Evolutionary conservation across 2,797 vertebrate species (phyloP).

Genomic region (Alca torda): DNA sequence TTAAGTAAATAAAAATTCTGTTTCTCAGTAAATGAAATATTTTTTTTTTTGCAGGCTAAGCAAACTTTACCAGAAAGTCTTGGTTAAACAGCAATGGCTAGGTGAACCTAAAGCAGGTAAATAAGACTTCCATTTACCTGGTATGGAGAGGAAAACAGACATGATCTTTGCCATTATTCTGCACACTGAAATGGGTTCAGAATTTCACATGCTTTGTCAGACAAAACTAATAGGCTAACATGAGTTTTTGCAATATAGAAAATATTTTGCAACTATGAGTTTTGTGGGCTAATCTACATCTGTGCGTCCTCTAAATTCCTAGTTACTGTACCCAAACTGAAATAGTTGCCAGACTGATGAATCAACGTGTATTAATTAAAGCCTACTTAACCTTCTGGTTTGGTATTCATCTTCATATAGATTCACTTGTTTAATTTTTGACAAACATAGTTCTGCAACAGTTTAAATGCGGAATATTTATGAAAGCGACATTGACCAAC

Average conservation of each 20-base stretch:
- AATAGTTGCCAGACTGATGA: background rate
- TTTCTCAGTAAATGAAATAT: background rate
- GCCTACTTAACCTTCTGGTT: background rate
- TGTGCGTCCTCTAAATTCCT: background rate
- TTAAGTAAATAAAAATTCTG: background rate
- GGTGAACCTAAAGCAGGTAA: background rate
- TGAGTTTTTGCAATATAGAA: background rate
- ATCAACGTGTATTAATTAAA: background rate
- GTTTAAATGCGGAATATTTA: slow-evolving; percentile 47
- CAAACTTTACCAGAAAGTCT: background rate
- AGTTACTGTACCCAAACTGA: background rate
- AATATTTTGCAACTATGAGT: background rate
- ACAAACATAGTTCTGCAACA: background rate
- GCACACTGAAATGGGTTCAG: background rate
- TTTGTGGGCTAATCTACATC: background rate
- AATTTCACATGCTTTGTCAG: background rate
- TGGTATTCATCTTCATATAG: background rate
- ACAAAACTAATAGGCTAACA: background rate
- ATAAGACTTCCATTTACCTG: background rate
- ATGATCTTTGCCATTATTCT: background rate
- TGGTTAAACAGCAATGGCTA: background rate
- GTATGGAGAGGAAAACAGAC: background rate
- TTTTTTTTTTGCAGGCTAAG: background rate
- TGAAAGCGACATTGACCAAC: slow-evolving; percentile 1
- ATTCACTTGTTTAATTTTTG: slow-evolving; percentile 21